phyloP scores from a whole-genome alignment of 2,888 invertebrate genomes.

The Eupelmus urozonus region DNA sequence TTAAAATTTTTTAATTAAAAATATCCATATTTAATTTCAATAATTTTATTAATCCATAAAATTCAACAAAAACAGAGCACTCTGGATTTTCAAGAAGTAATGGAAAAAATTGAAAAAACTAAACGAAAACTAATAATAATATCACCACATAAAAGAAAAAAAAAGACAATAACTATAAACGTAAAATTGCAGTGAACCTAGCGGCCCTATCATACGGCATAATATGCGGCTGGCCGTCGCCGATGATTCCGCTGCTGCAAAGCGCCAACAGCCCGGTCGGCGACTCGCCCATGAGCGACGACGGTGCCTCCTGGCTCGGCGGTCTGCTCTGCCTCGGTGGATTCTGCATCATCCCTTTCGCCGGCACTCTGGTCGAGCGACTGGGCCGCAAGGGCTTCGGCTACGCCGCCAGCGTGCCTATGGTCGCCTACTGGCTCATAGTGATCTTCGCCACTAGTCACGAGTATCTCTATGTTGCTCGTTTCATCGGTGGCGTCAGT shows the following conservation, averaged over 20 bases:
- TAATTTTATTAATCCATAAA: too few species aligned
- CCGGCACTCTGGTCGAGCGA: conserved; percentile 78
- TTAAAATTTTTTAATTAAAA: too few species aligned
- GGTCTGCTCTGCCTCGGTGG: conserved; percentile 80
- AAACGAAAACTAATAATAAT: too few species aligned
- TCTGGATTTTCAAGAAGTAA: too few species aligned
- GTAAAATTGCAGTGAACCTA: conserved; percentile 73
- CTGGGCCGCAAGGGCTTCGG: conserved; percentile 80
- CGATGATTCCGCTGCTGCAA: conserved; percentile 77
- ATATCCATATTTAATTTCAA: too few species aligned
- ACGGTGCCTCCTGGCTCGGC: conserved; percentile 79
- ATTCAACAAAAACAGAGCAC: too few species aligned
- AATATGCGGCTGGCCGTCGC: conserved; percentile 81
- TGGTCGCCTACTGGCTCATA: conserved; percentile 81
- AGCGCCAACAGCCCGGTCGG: conserved; percentile 75
- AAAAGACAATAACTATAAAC: too few species aligned
- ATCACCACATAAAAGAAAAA: background rate
- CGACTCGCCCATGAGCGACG: conserved; percentile 77
- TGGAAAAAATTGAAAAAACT: too few species aligned
- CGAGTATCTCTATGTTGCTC: conserved; percentile 77
- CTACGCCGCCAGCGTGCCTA: conserved; percentile 79
- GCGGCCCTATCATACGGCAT: conserved; percentile 75
- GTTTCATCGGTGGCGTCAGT: conserved; percentile 81
- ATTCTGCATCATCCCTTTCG: conserved; percentile 77
- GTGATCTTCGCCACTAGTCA: conserved; percentile 78